Percentiles rank a stretch among this genome's conserved stretches.
These are phyloP conservation scores for Calliphora vomitoria DNA, from an alignment of 2,888 invertebrate species.

Conservation along the genomic window DNA sequence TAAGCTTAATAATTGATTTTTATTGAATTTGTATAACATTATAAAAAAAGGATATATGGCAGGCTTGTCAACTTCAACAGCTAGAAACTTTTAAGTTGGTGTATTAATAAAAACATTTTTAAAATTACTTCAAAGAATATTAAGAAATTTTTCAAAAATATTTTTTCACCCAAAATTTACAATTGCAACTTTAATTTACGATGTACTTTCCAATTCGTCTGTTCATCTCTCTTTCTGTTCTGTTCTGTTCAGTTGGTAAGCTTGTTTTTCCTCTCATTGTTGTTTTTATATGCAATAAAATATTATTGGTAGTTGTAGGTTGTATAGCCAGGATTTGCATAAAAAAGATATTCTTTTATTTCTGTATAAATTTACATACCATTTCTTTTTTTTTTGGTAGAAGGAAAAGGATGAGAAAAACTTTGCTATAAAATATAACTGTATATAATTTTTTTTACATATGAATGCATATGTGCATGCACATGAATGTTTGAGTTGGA, in stretches of 20 bases:
- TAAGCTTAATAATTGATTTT: no score
- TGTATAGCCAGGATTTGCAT: conserved; percentile 29
- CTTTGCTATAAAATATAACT: conserved; percentile 45
- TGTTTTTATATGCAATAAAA: background rate
- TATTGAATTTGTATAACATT: no score
- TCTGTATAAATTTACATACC: conserved; percentile 43
- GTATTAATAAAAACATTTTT: no score
- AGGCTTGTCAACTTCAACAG: no score
- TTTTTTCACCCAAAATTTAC: background rate
- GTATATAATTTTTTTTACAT: conserved; percentile 26
- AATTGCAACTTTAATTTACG: no score
- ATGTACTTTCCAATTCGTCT: no score
- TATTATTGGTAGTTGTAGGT: conserved; percentile 5
- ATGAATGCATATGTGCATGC: conserved; percentile 2
- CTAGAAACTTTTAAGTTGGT: no score
- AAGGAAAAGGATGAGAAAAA: background rate
- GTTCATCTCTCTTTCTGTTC: background rate
- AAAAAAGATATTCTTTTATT: conserved; percentile 35
- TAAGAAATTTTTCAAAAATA: no score
- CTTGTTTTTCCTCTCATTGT: background rate
- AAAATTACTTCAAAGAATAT: no score
- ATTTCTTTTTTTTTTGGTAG: conserved; percentile 15
- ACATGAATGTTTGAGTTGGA: background rate
- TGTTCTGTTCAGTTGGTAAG: background rate
- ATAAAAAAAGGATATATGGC: no score